These are phyloP conservation scores for Theodoxus fluviatilis DNA, from an alignment of 2,888 invertebrate species.

Conservation along the genomic window DNA sequence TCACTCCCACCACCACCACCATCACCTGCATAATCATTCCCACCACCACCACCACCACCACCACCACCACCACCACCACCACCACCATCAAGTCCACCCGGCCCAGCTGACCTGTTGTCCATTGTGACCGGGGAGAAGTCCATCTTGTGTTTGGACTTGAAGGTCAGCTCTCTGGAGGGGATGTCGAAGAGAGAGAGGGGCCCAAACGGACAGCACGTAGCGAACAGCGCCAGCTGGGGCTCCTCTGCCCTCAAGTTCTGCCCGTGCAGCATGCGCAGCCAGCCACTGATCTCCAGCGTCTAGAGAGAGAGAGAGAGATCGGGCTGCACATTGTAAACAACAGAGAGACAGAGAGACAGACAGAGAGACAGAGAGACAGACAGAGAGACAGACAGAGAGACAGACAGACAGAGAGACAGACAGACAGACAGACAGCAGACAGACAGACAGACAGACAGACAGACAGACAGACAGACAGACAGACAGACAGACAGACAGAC, in stretches of 20 bases:
- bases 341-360: neutral
- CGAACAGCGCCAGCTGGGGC: constrained; percentile 92
- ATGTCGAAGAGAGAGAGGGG: constrained; percentile 96
- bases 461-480: too few relatives aligned
- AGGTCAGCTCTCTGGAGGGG: constrained; percentile 98
- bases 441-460: too few relatives aligned
- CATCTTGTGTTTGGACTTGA: constrained; percentile 98
- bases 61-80: neutral
- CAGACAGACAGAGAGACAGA: neutral
- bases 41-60: constrained; percentile 1
- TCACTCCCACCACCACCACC: too few relatives aligned
- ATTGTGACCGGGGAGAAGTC: constrained; percentile 95
- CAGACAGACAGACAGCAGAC: neutral
- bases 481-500: too few relatives aligned
- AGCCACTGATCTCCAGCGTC: constrained; percentile 97
- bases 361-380: constrained; percentile 1
- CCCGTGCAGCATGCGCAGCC: constrained; percentile 94
- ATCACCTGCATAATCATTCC: neutral
- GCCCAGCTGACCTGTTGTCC: constrained; percentile 82
- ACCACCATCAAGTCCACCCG: neutral
- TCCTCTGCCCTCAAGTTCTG: constrained; percentile 74
- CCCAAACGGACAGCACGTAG: constrained; percentile 98
- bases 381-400: constrained; percentile 1
- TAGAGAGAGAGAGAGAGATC: constrained; percentile 59
- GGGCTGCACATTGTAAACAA: neutral